These are phyloP conservation scores for Oreochromis grahami DNA, from an alignment of 2,797 vertebrate genomes.

Conservation along the genomic window DNA sequence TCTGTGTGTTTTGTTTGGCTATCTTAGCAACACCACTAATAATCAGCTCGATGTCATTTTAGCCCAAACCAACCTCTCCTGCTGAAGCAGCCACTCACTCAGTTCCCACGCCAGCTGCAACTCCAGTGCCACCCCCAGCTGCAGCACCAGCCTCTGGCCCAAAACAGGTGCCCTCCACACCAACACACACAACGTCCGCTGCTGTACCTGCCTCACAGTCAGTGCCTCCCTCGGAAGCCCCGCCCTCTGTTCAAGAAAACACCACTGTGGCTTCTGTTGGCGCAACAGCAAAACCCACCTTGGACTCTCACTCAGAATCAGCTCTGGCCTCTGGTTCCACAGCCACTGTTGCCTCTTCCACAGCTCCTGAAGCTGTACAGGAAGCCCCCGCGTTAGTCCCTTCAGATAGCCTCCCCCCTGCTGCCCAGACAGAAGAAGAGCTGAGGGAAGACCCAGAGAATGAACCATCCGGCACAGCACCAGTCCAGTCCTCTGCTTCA, in stretches of 20 bases:
- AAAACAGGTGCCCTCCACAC: conserved; percentile 5
- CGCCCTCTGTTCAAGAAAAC: conserved; percentile 10
- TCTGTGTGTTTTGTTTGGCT: background rate
- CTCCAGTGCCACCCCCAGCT: conserved; percentile 3
- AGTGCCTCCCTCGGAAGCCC: conserved; percentile 5
- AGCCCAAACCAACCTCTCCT: conserved; percentile 66
- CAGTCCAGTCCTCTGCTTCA: conserved; percentile 48
- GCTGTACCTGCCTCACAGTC: conserved; percentile 25
- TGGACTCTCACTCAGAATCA: background rate
- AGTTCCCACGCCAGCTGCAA: conserved; percentile 9
- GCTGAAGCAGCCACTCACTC: conserved; percentile 42
- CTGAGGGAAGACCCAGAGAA: conserved; percentile 35
- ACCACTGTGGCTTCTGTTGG: background rate
- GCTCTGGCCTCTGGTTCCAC: background rate
- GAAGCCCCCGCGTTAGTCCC: background rate
- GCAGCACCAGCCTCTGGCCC: background rate
- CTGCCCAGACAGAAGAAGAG: conserved; percentile 41
- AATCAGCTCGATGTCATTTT: background rate
- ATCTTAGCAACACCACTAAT: background rate
- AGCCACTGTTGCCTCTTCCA: background rate
- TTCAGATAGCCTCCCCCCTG: background rate
- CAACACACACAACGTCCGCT: conserved; percentile 1
- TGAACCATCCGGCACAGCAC: conserved; percentile 11
- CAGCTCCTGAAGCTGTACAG: background rate
- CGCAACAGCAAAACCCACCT: background rate